phyloP scores from a whole-genome alignment of 1,140 invertebrate species.

The Camponotus vicinus region DNA sequence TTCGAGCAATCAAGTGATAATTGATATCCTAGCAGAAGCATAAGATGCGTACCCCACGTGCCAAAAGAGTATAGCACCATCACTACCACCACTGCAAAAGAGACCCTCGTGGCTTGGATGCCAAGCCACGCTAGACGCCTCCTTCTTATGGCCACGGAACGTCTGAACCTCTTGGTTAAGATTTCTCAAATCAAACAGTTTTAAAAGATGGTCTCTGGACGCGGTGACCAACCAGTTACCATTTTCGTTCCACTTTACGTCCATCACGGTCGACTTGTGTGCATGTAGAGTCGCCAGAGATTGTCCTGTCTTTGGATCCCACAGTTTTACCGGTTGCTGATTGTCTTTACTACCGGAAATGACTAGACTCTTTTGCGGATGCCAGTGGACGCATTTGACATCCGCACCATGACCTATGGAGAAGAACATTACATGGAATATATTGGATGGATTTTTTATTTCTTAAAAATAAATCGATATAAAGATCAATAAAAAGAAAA shows the following conservation, averaged over 20 bases:
- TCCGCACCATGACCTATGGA: slow-evolving; percentile 97
- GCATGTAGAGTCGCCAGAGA: slow-evolving; percentile 96
- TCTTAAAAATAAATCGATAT: not conserved
- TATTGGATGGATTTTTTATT: not conserved
- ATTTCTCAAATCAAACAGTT: slow-evolving; percentile 99
- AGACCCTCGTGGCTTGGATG: slow-evolving; percentile 98
- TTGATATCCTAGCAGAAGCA: too few relatives aligned
- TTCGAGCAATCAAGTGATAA: not conserved
- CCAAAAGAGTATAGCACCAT: slow-evolving; percentile 99
- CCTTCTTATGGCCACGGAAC: slow-evolving; percentile 99
- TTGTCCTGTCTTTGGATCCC: slow-evolving; percentile 99
- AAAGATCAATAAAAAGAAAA: not conserved
- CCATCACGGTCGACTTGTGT: slow-evolving; percentile 99
- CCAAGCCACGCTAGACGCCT: slow-evolving; percentile 98
- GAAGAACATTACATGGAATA: slow-evolving; percentile 38
- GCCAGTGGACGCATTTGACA: slow-evolving; percentile 99
- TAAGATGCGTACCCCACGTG: slow-evolving; percentile 93
- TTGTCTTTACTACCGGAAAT: slow-evolving; percentile 99
- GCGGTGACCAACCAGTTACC: slow-evolving; percentile 99
- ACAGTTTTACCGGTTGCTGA: slow-evolving; percentile 99
- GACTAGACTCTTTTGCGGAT: slow-evolving; percentile 98
- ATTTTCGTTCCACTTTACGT: slow-evolving; percentile 99
- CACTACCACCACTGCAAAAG: slow-evolving; percentile 98
- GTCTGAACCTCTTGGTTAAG: slow-evolving; percentile 97
- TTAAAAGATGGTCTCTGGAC: slow-evolving; percentile 98